Base-by-base conservation (phyloP, 2,888 invertebrate genomes). In the Machimus atricapillus region DNA sequence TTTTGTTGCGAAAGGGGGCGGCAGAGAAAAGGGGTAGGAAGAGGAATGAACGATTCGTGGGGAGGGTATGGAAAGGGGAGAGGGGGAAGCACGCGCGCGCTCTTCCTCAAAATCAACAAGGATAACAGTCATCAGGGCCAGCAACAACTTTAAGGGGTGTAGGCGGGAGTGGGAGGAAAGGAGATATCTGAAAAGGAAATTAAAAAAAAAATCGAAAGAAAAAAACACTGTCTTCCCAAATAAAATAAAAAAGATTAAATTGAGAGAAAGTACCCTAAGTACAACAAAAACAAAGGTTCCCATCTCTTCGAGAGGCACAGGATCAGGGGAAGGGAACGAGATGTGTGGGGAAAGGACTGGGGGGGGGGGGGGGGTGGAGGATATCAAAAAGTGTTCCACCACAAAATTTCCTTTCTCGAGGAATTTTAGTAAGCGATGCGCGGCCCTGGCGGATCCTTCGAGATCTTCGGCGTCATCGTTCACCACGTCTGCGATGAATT, bases 371-470 rank as follows among this genome's bases (percentile, higher is more conserved):
- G 3, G 12, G n/a, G 3, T 23, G 40, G 1, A 27, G 43, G 19
- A 8, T 8, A 58, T 58, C 58, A 58, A 58, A 58, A 82, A 82
- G 34, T 46, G 82, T 82, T 82, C 56, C 12, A 40, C 34, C 14
- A 82, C 56, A 37, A 34, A 34, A 34, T 34, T 34, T 34, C 34
- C 34, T 7, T 34, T 34, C 34, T 34, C 34, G 34, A 34, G 34
- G 34, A 34, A 7, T 19, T 40, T 82, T 37, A 82, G 82, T 82
- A 82, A 82, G 58, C 58, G 82, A 82, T 66, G 82, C 82, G 82
- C 82, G 82, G 66, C 66, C 58, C 58, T 56, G 34, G 82, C 66
- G 58, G 16, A 31, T 82, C 66, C 58, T 27, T 82, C 82, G 58
- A 58, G 52, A 27, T 82, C 14, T 46, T 46, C 43, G 43, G 43